Percentiles rank a stretch among this genome's conserved stretches.
Conservation (phyloP, 2,888 invertebrate genomes). For the Omphaloscelis lunosa region DNA sequence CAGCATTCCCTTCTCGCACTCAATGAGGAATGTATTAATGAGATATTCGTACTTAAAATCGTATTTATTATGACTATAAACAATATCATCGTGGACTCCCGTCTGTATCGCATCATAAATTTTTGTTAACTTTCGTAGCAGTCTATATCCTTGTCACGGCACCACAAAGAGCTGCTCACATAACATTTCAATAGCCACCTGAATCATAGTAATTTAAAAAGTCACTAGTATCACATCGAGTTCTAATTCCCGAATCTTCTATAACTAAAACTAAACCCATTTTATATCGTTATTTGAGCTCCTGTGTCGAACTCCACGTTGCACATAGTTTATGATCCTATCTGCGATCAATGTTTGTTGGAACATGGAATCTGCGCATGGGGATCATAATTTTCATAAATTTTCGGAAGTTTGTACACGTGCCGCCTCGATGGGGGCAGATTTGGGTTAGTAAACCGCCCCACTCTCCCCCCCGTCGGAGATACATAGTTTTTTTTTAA, state of each 20-base stretch:
- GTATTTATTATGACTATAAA: not conserved
- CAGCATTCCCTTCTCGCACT: not conserved
- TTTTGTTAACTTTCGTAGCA: not conserved
- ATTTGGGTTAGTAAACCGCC: too few species aligned
- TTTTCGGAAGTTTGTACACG: too few species aligned
- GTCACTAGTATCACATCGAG: conserved; percentile 22
- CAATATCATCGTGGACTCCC: not conserved
- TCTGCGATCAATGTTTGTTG: conserved; percentile 1
- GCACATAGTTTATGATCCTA: conserved; percentile 18
- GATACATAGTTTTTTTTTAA: too few species aligned
- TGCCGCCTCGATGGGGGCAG: too few species aligned
- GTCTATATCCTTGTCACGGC: not conserved
- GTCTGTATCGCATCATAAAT: not conserved
- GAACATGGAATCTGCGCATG: conserved; percentile 25
- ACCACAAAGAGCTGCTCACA: not conserved
- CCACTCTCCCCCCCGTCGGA: too few species aligned
- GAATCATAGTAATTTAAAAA: not conserved
- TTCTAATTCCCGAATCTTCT: conserved; percentile 41
- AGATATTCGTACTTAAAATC: not conserved
- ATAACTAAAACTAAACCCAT: not conserved
- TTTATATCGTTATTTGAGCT: not conserved
- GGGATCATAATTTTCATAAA: not conserved
- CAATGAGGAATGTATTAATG: not conserved
- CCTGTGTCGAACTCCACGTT: conserved; percentile 17
- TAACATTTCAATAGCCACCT: not conserved